These are phyloP conservation scores for Hystrix cristata DNA, from an alignment of 2,113 vertebrate genomes.

Conservation along the genomic window DNA sequence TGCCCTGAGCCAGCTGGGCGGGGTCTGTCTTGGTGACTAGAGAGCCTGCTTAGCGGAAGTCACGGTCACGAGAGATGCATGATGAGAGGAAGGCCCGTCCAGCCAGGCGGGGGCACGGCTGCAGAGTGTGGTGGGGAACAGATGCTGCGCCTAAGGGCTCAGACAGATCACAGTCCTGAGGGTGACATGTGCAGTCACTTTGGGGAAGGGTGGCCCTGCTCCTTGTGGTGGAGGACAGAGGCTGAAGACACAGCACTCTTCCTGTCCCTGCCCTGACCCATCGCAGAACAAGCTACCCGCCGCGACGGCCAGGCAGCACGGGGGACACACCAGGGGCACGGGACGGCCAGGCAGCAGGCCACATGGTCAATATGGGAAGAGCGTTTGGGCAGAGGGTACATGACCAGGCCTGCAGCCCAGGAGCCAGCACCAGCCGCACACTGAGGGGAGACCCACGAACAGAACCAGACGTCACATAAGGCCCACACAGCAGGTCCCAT, in stretches of 20 bases:
- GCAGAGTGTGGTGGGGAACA: too few species aligned
- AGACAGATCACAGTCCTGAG: neutral
- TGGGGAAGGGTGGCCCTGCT: neutral
- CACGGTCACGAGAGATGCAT: neutral
- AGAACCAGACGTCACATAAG: neutral
- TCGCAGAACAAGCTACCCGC: too few species aligned
- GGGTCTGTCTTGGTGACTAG: neutral
- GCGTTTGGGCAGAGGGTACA: neutral
- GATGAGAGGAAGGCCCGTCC: neutral
- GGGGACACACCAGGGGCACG: too few species aligned
- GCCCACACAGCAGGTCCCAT: neutral
- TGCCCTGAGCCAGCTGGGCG: neutral
- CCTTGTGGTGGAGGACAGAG: neutral
- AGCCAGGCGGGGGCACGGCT: neutral
- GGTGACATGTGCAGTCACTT: neutral
- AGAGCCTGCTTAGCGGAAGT: neutral
- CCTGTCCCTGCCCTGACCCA: neutral
- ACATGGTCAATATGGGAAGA: neutral
- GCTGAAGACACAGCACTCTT: neutral
- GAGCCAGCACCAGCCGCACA: neutral
- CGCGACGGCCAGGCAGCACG: too few species aligned
- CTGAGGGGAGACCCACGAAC: neutral
- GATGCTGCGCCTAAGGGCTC: neutral
- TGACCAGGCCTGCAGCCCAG: fast-evolving
- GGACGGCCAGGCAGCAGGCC: too few species aligned